Base-by-base conservation (phyloP, 2,113 vertebrate species). In the Dromaius novaehollandiae region DNA sequence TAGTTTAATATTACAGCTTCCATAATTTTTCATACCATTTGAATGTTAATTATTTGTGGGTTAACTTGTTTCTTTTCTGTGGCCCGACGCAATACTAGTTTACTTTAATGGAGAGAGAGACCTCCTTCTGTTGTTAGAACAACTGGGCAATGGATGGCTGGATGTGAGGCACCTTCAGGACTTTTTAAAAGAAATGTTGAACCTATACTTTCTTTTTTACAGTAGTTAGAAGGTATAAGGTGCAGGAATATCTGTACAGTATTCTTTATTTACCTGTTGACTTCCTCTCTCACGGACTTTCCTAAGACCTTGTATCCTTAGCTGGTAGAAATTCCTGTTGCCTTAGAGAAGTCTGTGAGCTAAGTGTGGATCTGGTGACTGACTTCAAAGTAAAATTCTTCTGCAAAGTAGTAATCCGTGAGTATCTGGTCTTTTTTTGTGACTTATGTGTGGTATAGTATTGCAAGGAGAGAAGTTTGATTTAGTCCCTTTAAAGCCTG, bases 311-410 rank as follows among this genome's bases (percentile, higher is more conserved):
- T 12, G 11, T 22, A 32, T 64, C 26, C 34, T 50, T 25, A 88
- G 24, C 15, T 58, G 46, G 2, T 9, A 18, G n/a, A 65, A 14
- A 3, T 65, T 60, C 34, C 53, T 64, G 7, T n/a, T 34, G 51
- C 12, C 86, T 40, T 40, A 32, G 40, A 50, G 22, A 56, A 38
- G 4, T 69, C 24, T 42, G 1, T 44, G 42, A 78, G 50, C 38
- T 38, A 51, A 55, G 5, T 0, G 0, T 56, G 30, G 20, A 53
- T 69, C 36, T 68, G 34, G 20, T 32, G 13, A 2, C 56, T 21
- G 65, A 64, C 11, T 32, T 56, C 19, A 55, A 55, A 74, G 9
- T 28, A 56, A 46, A 46, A 16, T 51, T 11, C 6, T 13, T 65
- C 38, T 88, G 60, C 48, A 42, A 14, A 55, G 34, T 56, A 61